A percentile compares a stretch with the other conserved stretches of the same genome.
phyloP scores from a whole-genome alignment of 2,888 invertebrate species.

The Plutella xylostella region DNA sequence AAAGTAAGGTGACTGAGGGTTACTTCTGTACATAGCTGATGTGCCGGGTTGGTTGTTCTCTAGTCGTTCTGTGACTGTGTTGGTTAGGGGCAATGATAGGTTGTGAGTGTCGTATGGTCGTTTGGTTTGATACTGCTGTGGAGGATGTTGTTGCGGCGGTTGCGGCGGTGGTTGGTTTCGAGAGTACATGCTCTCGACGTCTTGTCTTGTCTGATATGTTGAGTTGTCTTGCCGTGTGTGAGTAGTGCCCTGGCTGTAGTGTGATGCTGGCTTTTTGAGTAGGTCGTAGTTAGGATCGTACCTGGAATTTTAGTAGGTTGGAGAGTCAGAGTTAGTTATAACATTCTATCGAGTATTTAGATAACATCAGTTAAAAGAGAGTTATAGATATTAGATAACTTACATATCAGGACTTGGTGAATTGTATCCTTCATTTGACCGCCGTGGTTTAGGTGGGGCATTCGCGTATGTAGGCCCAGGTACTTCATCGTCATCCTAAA shows the following conservation, averaged over 20 bases:
- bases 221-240: conserved; percentile 50
- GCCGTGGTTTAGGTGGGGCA: conserved; percentile 88
- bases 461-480: conserved; percentile 83
- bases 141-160: conserved; percentile 41
- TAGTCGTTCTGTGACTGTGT: conserved; percentile 47
- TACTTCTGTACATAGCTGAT: conserved; percentile 48
- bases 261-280: conserved; percentile 65
- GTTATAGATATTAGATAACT: no score
- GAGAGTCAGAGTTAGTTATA: no score
- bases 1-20: conserved; percentile 62
- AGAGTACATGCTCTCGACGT: conserved; percentile 62
- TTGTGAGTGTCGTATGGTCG: conserved; percentile 57
- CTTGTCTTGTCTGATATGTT: conserved; percentile 44
- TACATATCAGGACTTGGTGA: conserved; percentile 80
- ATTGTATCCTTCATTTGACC: conserved; percentile 81
- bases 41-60: conserved; percentile 49
- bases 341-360: no score
- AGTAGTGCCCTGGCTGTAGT: conserved; percentile 56
- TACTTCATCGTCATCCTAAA: conserved; percentile 49
- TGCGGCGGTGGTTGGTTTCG: conserved; percentile 59
- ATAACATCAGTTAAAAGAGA: no score
- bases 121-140: conserved; percentile 46
- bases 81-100: conserved; percentile 55
- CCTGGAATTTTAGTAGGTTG: conserved; percentile 38
- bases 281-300: conserved; percentile 67